Evolutionary conservation across 2,113 vertebrate species (phyloP).

Genomic region (Melanostigma gelatinosum): DNA sequence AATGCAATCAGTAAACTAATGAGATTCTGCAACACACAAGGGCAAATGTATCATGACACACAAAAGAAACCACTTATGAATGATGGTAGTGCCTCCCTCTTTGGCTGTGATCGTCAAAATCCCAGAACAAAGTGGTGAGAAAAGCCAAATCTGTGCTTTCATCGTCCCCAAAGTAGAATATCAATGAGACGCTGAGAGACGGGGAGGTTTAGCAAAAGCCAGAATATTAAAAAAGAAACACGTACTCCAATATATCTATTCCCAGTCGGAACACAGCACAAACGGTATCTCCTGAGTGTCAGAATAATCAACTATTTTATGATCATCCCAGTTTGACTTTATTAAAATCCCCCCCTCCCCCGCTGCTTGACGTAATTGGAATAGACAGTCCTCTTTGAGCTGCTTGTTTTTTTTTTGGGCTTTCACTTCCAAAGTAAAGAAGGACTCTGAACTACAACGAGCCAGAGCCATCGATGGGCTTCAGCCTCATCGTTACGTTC

Average conservation of each 20-base stretch:
- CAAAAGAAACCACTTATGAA: neutral
- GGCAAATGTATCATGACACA: neutral
- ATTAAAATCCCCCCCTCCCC: constrained; percentile 34
- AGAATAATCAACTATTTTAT: constrained; percentile 37
- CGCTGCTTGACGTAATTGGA: constrained; percentile 36
- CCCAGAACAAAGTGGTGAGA: neutral
- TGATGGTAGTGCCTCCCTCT: neutral
- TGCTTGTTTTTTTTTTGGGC: neutral
- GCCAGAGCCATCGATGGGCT: neutral
- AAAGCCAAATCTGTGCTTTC: constrained; percentile 9
- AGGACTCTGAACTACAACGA: neutral
- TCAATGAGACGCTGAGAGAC: neutral
- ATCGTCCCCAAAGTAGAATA: neutral
- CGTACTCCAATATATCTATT: neutral
- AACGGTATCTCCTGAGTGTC: neutral
- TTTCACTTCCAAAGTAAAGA: neutral
- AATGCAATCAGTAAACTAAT: neutral
- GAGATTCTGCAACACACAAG: neutral
- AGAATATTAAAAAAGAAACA: neutral
- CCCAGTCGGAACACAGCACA: neutral
- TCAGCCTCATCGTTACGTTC: neutral
- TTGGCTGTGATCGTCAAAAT: constrained; percentile 13
- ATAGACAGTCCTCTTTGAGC: neutral
- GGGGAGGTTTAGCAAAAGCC: neutral
- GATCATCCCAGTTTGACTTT: constrained; percentile 46